Evolutionary conservation across 2,113 vertebrate genomes (phyloP).

Genomic region (Microcebus lehilahytsara): DNA sequence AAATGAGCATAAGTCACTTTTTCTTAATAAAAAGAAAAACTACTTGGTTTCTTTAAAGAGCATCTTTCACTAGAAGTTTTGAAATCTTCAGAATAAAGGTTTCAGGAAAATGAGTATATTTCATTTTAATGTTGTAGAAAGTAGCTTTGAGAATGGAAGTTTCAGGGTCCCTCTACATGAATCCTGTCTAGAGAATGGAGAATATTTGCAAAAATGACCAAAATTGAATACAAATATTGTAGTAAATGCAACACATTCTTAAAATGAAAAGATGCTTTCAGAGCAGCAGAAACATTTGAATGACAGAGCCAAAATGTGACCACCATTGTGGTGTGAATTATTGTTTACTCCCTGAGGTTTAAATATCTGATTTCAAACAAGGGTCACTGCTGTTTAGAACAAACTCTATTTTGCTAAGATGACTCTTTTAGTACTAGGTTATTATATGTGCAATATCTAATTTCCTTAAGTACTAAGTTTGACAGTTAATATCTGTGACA

Average conservation of each 20-base stretch:
- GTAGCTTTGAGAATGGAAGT: conserved; percentile 9
- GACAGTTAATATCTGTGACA: no score
- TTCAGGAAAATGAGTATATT: background rate
- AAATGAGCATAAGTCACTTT: background rate
- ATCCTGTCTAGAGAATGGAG: background rate
- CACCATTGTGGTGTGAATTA: background rate
- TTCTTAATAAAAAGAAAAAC: background rate
- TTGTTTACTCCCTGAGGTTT: conserved; percentile 39
- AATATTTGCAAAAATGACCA: background rate
- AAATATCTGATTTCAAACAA: background rate
- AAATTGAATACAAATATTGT: background rate
- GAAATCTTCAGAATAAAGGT: background rate
- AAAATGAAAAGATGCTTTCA: background rate
- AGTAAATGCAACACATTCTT: background rate
- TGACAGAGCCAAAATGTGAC: no score
- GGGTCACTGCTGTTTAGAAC: background rate
- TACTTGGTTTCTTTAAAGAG: background rate
- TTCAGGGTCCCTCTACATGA: background rate
- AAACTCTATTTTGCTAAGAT: background rate
- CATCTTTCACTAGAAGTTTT: background rate
- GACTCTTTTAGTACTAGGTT: background rate
- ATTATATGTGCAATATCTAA: no score
- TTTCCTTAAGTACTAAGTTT: no score
- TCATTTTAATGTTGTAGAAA: background rate
- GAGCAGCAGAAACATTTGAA: background rate